These are phyloP conservation scores for Monochamus saltuarius DNA, from an alignment of 1,140 invertebrate species.

Conservation along the genomic window DNA sequence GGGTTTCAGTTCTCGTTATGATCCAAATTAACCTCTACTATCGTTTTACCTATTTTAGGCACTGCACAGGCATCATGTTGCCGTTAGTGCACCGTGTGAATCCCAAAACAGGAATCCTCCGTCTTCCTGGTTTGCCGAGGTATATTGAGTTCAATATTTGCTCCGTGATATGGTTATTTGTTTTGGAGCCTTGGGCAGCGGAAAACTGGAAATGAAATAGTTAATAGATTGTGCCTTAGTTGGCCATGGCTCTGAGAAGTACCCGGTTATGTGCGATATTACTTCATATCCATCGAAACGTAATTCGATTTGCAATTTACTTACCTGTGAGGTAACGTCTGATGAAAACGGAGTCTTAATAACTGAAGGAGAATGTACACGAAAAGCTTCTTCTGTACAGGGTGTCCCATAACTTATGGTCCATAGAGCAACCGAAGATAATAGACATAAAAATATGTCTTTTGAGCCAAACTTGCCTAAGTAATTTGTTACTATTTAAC, in stretches of 20 bases:
- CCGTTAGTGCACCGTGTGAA: conserved; percentile 9
- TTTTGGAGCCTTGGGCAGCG: neutral
- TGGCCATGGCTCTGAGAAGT: neutral
- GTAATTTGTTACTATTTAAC: too few species aligned
- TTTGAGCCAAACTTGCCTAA: too few species aligned
- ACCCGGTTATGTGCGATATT: neutral
- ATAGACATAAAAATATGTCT: too few species aligned
- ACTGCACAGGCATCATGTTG: neutral
- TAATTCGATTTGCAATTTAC: neutral
- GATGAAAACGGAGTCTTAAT: too few species aligned
- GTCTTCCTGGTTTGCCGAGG: conserved; percentile 4
- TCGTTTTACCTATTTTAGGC: conserved; percentile 9
- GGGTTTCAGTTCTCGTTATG: neutral
- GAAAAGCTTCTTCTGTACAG: too few species aligned
- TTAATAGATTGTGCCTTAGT: neutral
- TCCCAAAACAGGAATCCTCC: conserved; percentile 1
- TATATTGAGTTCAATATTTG: conserved; percentile 2
- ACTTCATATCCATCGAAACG: neutral
- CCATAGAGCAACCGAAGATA: too few species aligned
- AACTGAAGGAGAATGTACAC: too few species aligned
- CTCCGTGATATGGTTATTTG: neutral
- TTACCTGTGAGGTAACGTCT: too few species aligned
- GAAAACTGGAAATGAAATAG: conserved; percentile 3
- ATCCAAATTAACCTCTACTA: conserved; percentile 6
- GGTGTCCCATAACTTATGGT: too few species aligned